Base-by-base conservation (phyloP, 2,888 invertebrate genomes). In the Erynnis tages region DNA sequence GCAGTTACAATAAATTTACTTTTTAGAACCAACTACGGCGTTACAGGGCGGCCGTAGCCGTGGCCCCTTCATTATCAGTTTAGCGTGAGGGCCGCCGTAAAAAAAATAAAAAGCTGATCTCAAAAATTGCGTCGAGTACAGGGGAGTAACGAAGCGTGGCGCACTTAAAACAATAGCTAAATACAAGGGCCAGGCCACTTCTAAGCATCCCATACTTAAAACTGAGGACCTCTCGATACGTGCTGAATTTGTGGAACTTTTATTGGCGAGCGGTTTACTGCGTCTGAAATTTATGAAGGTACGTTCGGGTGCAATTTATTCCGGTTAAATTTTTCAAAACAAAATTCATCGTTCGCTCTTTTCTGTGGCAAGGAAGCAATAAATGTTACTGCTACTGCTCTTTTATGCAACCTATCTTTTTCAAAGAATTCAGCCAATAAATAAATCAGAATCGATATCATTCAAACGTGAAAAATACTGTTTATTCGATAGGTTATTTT, bases 121-220 rank as follows among this genome's bases (percentile, higher is more conserved):
- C 70, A 70, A 78, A 82, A 64, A 81, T 77, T 75, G 74, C 69
- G 69, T 69, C 72, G 77, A 88, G 79, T 69, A 74, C 70, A 65
- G 80, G 84, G 84, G 86, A 74, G 87, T 86, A 86, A 88, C 86
- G 81, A 88, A 89, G 86, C 81, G 83, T 77, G 75, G 73, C 73
- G 76, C 82, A 85, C 86, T 88, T 89, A 86, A 89, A 89, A 89
- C 89, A 88, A 89, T 88, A 86, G 87, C 87, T 72, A 79, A 87
- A 86, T 79, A 78, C 79, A 69, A 79, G 85, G 84, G 85, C 76
- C 71, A 25, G 72, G 73, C 67, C 75, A 27, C 49, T 41, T 32
- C 30, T 8, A 72, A 65, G 68, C 76, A 73, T 81, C 76, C 82
- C 73, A 78, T 81, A 73, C 82, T 84, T 79, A 76, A 71, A 76